phyloP scores from a whole-genome alignment of 2,113 vertebrate species.

The Ceyx melanurus region DNA sequence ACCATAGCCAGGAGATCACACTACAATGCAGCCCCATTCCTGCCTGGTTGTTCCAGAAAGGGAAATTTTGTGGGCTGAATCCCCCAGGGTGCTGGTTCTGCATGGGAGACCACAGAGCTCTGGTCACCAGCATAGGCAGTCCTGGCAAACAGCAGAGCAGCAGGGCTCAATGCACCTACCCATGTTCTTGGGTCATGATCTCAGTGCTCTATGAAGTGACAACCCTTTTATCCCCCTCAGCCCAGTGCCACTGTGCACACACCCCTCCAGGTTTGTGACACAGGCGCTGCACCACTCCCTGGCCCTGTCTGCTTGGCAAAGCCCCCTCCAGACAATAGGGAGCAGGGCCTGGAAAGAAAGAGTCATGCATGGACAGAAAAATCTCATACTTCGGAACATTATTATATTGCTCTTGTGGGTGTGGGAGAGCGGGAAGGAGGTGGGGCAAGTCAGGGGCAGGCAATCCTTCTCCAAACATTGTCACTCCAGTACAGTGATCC shows the following conservation, averaged over 20 bases:
- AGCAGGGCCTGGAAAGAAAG: background rate
- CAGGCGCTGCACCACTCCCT: background rate
- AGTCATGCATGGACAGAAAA: background rate
- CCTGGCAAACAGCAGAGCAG: background rate
- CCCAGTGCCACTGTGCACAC: too few species aligned
- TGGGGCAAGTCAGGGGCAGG: background rate
- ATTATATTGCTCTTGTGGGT: background rate
- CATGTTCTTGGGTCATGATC: accelerated
- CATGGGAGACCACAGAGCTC: background rate
- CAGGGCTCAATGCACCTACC: background rate
- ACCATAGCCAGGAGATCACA: background rate
- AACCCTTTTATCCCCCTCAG: accelerated
- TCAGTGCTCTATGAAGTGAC: background rate
- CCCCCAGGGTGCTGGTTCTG: background rate
- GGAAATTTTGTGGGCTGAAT: background rate
- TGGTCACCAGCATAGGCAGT: background rate
- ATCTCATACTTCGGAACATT: background rate
- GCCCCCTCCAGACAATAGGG: background rate
- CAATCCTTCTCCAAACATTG: background rate
- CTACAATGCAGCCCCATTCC: background rate
- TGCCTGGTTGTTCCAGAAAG: accelerated
- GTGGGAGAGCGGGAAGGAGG: background rate
- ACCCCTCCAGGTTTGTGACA: background rate
- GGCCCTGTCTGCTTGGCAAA: background rate
- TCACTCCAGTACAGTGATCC: background rate